Evolutionary conservation across 92 coral and sea anemone species (phyloP), one percentile per base, ranked within the genome.

Genomic region (Palythoa grandis): DNA sequence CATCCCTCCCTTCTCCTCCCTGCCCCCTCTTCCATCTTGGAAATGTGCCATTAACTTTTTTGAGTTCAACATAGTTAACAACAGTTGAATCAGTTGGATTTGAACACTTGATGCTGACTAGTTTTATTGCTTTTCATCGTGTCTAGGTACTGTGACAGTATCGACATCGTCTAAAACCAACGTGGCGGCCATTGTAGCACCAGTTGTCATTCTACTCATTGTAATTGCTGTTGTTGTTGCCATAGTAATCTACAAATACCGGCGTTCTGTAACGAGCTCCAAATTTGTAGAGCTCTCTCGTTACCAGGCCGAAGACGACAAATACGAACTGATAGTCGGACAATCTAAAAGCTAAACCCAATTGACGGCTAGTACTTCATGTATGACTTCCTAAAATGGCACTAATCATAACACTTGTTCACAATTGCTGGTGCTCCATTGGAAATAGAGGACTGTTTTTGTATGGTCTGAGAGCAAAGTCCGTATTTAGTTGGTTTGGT

Each of bases 161-260:
- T 7, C 13, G 11, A 29, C 14, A 6, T 13, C 17, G 17, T 38
- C 12, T 2, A 65, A 63, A 17, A 79, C 57, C 74, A 79, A 79
- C n/a, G 84, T 79, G 17, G 84, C 73, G 37, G 84, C 84, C 22
- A 79, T 79, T 63, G 84, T 79, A 4, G 84, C 72, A 0, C 84
- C 84, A 43, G 22, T 79, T 10, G 74, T 79, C 1, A 43, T 79
- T 47, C 13, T 79, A 52, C 54, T 79, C 39, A 79, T 79, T 65
- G 84, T 63, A 4, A 2, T 60, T 15, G 84, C 73, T 65, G 38
- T 79, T 6, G 40, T 79, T 6, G 61, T 39, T 79, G 84, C 84
- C 40, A 43, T 79, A 43, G 84, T 79, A 15, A 79, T 79, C 37
- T 79, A 40, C 22, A 79, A 79, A 24, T 63, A 79, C 56, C 83